Evolutionary conservation across 2,888 invertebrate genomes (phyloP), one percentile per base, ranked within the genome.

Genomic region (Siphonodentalium dalli): DNA sequence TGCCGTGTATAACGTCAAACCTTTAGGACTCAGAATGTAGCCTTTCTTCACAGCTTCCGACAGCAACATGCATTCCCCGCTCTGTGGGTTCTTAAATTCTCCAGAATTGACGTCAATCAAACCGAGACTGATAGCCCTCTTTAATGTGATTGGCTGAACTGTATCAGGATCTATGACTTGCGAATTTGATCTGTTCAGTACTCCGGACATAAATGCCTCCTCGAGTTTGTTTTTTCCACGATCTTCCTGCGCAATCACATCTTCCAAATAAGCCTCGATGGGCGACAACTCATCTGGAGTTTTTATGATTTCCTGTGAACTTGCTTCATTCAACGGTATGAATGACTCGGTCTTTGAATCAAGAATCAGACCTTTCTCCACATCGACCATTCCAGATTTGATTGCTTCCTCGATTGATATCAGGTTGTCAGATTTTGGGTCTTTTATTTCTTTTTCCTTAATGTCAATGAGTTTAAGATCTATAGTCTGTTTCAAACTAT

Each of bases 361-460:
- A 24, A 50, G 68, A 47, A 66, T 70, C 9, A 46, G 68, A 13
- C 69, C 73, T 34, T 46, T 51, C 6, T 66, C 61, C 42, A 65
- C 45, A 51, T 71, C 65, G 35, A 75, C 61, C 7, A 66, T 44
- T 0, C 66, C 61, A 27, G 47, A 40, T n/a, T 56, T 55, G 7
- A 75, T 55, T 9, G 75, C 73, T 24, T 68, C 61, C 18, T 68
- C 56, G 26, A 75, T 53, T 7, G 71, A 61, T 6, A 72, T 42
- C 21, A 54, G 41, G 38, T 66, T 60, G 42, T 46, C 80, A 34
- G 92, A 81, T 89, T 90, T 56, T 92, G 85, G 74, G 54, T 72
- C 66, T 21, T 69, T 54, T 13, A 75, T 58, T 43, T 66, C 65
- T 31, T 64, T 69, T 5, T 54, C 58, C 24, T 59, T 55, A n/a